Evolutionary conservation across 2,113 vertebrate species (phyloP).

Genomic region (Rallus limicola): DNA sequence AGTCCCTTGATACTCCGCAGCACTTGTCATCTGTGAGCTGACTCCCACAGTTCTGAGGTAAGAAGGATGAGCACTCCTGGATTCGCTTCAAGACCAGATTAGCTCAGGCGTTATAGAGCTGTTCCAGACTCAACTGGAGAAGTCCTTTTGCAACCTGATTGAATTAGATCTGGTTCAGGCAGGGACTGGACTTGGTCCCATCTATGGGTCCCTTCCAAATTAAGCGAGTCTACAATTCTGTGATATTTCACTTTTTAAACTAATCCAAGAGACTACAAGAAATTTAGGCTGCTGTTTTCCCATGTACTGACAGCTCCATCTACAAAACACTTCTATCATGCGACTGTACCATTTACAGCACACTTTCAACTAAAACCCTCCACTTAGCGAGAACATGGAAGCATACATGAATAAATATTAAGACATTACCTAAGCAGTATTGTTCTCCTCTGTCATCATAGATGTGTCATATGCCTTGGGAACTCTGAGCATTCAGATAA

Average conservation of each 20-base stretch:
- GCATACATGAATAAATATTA: background rate
- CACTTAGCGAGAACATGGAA: background rate
- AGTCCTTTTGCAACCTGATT: background rate
- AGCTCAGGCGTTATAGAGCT: background rate
- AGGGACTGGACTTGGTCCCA: accelerated
- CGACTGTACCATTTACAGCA: background rate
- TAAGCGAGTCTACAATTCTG: background rate
- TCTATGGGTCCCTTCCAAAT: background rate
- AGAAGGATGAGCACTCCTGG: background rate
- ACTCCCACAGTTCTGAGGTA: background rate
- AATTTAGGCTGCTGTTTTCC: background rate
- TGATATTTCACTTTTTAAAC: background rate
- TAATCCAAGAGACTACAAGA: background rate
- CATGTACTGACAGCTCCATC: background rate
- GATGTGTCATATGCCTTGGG: background rate
- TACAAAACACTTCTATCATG: background rate
- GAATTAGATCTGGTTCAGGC: background rate
- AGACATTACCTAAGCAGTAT: background rate
- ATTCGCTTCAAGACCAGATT: background rate
- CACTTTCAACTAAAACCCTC: background rate
- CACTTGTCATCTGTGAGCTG: background rate
- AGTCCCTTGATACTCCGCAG: accelerated
- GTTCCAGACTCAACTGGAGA: background rate
- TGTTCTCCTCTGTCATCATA: no score
- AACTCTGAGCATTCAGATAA: background rate